A percentile compares a stretch with the other conserved stretches of the same genome.
Evolutionary conservation across 2,797 vertebrate species (phyloP).

Genomic region (Lophotriccus pileatus): DNA sequence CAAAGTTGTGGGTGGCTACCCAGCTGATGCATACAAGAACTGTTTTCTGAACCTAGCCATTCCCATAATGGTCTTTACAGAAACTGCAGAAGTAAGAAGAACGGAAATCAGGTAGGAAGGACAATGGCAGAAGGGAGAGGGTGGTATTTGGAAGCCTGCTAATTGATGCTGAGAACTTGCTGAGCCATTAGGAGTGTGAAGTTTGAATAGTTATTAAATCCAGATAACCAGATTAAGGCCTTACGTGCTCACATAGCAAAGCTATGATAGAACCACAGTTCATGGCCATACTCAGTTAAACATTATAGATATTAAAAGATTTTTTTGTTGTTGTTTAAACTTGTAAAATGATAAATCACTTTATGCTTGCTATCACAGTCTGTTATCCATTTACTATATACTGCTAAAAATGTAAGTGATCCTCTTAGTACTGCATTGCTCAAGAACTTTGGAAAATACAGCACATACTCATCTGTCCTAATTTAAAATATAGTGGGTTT

Average conservation of each 20-base stretch:
- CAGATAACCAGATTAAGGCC: neutral
- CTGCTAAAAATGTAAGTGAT: neutral
- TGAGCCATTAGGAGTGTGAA: neutral
- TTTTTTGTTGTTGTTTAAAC: neutral
- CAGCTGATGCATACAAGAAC: conserved; percentile 91
- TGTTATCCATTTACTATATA: neutral
- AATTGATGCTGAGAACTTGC: neutral
- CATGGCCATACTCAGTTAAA: neutral
- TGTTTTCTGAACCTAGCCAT: conserved; percentile 98
- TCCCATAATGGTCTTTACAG: conserved; percentile 92
- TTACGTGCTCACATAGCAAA: neutral
- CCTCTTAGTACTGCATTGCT: neutral
- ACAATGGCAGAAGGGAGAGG: neutral
- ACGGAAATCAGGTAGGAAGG: conserved; percentile 87
- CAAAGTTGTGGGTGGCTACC: conserved; percentile 86
- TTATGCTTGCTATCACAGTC: neutral
- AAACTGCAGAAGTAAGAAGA: conserved; percentile 88
- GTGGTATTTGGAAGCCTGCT: neutral
- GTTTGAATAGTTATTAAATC: neutral
- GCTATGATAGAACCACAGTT: neutral
- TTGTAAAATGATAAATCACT: neutral
- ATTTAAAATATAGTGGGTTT: neutral
- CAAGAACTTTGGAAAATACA: neutral
- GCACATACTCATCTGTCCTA: neutral
- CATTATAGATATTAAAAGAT: neutral